Base-by-base conservation (phyloP, 2,113 vertebrate species). In the Tonatia bakeri region DNA sequence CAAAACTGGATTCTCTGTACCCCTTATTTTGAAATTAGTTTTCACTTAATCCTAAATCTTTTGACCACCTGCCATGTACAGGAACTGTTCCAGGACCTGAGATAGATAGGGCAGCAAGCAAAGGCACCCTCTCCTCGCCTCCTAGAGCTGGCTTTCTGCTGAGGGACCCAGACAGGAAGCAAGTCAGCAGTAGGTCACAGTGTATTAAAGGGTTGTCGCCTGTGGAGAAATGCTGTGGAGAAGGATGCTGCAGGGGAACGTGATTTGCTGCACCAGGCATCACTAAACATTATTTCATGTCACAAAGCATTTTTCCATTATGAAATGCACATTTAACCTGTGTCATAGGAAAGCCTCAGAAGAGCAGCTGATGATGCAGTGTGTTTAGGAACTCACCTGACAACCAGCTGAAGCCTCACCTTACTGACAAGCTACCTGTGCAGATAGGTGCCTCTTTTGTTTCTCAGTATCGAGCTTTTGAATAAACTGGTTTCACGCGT, bases 131-230 rank as follows among this genome's bases (percentile, higher is more conserved):
- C 3, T 20, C 24, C 61, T 50, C 1, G 12, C 28, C 14, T 22
- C 24, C n/a, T 12, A 19, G 26, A 73, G 45, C 38, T 20, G 24
- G 5, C 47, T 5, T 22, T 15, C 15, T 20, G 19, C 11, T 40
- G 15, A 1, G 40, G 22, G 31, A 17, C 19, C 9, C 1, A 26
- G 36, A 17, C 1, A 5, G 26, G 15, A 1, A 7, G 54, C 64
- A 26, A 14, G 6, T 10, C 9, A 47, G 0, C 7, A 28, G 33
- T 7, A 28, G 70, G 56, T 75, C 36, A 36, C 13, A 3, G 24
- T 26, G 14, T 36, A 11, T 45, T 54, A 26, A 24, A 45, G 59
- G 15, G 1, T 20, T 2, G n/a, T 28, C 2, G 3, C 54, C 31
- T 43, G 0, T 2, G 36, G 47, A 16, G 11, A 50, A 6, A 28